Evolutionary conservation across 2,888 invertebrate genomes (phyloP).

Genomic region (Nebria brevicollis): DNA sequence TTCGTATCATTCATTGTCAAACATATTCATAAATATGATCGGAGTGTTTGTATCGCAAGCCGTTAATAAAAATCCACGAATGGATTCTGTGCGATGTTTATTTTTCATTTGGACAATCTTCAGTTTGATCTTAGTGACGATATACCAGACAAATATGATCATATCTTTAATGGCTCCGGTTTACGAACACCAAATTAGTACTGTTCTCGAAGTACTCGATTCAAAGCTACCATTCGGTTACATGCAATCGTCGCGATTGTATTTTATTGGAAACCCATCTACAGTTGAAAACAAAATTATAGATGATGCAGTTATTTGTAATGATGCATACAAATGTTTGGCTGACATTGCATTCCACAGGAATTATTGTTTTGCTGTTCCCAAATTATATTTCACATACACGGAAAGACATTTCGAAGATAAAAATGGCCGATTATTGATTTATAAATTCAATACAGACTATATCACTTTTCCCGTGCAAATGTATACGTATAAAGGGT

Average conservation of each 20-base stretch:
- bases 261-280: slow-evolving; percentile 23
- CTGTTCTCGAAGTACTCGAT: slow-evolving; percentile 47
- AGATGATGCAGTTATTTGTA: slow-evolving; percentile 18
- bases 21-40: slow-evolving; percentile 39
- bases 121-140: slow-evolving; percentile 45
- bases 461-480: slow-evolving; percentile 19
- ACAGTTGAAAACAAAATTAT: background rate
- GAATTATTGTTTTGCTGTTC: slow-evolving; percentile 25
- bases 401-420: background rate
- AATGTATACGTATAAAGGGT: slow-evolving; percentile 28
- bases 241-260: slow-evolving; percentile 25
- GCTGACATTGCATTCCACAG: slow-evolving; percentile 2
- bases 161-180: slow-evolving; percentile 48
- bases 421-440: background rate
- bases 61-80: slow-evolving; percentile 32
- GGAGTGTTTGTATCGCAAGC: slow-evolving; percentile 36
- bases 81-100: slow-evolving; percentile 36
- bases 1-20: slow-evolving; percentile 28
- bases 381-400: slow-evolving; percentile 21
- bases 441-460: slow-evolving; percentile 22
- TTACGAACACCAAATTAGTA: slow-evolving; percentile 47
- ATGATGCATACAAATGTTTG: slow-evolving; percentile 21
- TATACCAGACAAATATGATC: slow-evolving; percentile 49
- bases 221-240: slow-evolving; percentile 36
- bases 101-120: slow-evolving; percentile 49